phyloP scores from a whole-genome alignment of 2,113 vertebrate species.

The Steatornis caripensis region DNA sequence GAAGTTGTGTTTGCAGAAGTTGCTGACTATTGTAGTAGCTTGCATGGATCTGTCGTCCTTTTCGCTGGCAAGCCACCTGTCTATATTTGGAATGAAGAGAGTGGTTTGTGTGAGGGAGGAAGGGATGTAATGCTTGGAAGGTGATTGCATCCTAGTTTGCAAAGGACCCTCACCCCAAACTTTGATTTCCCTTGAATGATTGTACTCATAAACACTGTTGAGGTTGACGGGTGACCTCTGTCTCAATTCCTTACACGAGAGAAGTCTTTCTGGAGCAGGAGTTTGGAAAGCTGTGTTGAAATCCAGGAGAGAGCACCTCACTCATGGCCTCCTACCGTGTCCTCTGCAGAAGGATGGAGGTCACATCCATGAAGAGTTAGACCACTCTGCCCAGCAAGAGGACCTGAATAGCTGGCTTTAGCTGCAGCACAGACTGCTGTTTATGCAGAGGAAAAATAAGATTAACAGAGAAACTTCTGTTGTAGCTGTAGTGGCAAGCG shows the following conservation, averaged over 20 bases:
- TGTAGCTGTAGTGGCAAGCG: background rate
- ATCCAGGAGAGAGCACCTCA: background rate
- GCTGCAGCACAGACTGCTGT: background rate
- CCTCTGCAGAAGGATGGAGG: background rate
- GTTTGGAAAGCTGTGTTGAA: background rate
- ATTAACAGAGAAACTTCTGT: background rate
- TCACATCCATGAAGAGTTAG: background rate
- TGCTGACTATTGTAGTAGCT: background rate
- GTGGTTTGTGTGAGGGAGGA: background rate
- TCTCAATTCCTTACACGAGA: background rate
- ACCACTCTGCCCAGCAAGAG: background rate
- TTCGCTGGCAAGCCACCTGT: background rate
- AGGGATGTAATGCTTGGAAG: background rate
- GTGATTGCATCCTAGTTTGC: background rate
- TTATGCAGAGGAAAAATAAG: background rate
- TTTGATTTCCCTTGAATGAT: background rate
- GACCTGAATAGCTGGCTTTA: background rate
- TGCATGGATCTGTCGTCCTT: background rate
- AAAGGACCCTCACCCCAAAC: background rate
- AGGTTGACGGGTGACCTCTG: background rate
- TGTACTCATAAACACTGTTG: background rate
- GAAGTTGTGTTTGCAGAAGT: background rate
- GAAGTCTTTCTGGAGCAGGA: background rate
- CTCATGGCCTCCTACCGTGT: too few relatives aligned
- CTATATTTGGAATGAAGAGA: background rate